Percentiles rank a stretch among this genome's conserved stretches.
phyloP scores from a whole-genome alignment of 2,888 invertebrate genomes.

The Hydropsyche betteni region DNA sequence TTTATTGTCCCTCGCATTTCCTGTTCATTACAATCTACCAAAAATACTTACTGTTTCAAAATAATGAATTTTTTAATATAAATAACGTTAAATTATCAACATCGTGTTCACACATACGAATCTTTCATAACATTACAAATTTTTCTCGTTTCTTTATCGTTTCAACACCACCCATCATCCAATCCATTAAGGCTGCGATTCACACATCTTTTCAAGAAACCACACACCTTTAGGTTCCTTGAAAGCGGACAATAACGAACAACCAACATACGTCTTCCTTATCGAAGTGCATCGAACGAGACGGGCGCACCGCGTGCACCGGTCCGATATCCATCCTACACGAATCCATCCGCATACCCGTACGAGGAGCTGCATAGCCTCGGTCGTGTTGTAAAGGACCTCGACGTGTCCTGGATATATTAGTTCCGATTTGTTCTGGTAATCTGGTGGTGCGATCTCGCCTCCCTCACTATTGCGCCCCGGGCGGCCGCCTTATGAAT shows the following conservation, averaged over 20 bases:
- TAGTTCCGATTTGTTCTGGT: slow-evolving; percentile 57
- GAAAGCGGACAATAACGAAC: slow-evolving; percentile 6
- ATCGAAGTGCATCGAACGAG: slow-evolving; percentile 15
- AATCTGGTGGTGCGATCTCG: slow-evolving; percentile 56
- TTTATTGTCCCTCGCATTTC: slow-evolving; percentile 18
- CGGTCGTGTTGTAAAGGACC: slow-evolving; percentile 1
- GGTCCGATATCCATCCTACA: neutral
- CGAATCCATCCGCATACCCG: neutral
- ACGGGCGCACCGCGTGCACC: slow-evolving; percentile 6
- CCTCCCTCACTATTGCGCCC: slow-evolving; percentile 32
- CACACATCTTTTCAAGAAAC: too few species aligned
- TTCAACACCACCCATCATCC: too few species aligned
- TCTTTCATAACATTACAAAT: too few species aligned
- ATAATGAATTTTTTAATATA: too few species aligned
- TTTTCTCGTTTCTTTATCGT: too few species aligned
- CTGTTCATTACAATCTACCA: too few species aligned
- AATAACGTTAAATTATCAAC: too few species aligned
- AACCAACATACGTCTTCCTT: slow-evolving; percentile 18
- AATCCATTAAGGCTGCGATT: too few species aligned
- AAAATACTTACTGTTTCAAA: too few species aligned
- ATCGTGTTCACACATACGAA: too few species aligned
- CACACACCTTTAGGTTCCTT: neutral
- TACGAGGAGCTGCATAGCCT: neutral
- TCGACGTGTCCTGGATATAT: slow-evolving; percentile 47
- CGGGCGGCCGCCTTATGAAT: slow-evolving; percentile 44